Evolutionary conservation across 53 echinoderm and acorn worm genomes (phyloP), one percentile per base, ranked within the genome.

Genomic region (Patiria pectinifera): DNA sequence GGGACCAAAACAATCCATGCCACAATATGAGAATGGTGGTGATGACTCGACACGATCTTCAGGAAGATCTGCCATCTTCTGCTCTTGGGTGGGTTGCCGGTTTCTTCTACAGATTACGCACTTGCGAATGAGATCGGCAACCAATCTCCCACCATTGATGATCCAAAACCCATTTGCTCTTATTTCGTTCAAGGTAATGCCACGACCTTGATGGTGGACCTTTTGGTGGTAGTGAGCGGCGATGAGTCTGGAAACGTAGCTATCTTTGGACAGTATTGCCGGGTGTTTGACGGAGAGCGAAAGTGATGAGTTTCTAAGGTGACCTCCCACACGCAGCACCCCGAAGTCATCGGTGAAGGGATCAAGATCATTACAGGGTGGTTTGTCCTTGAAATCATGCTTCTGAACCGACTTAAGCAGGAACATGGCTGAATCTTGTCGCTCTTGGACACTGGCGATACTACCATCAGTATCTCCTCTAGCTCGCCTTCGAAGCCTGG

Each of bases 1-100:
- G 63, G 94, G 94, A 19, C 94, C 92, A 75, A 92, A 94, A 71
- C 92, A 94, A 66, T 94, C 92, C 88, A 94, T 87, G 11, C 86
- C 94, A 48, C 92, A 82, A 43, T 62, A 83, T 5, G 89, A 62
- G 59, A 94, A 94, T 13, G 92, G 94, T 3, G 94, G 61, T 23
- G 90, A 75, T 48, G 85, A 59, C 19, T 90, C 62, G 6, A 84
- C 44, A 21, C 93, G 76, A 76, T 90, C 84, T 48, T 26, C 76
- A 14, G 90, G 93, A 14, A 93, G 76, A 82, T 87, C 87, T 53
- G 82, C 84, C 93, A 93, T 93, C 61, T 93, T 93, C 93, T 93
- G 93, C 14, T 87, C 89, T 83, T 93, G 88, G 9, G n/a, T 21
- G 25, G 94, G 85, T 87, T 92, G n/a, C 62, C 94, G 6, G 7